Percentiles rank a stretch among this genome's conserved stretches.
Evolutionary conservation across 2,113 vertebrate genomes (phyloP).

Genomic region (Emydocephalus ijimae): DNA sequence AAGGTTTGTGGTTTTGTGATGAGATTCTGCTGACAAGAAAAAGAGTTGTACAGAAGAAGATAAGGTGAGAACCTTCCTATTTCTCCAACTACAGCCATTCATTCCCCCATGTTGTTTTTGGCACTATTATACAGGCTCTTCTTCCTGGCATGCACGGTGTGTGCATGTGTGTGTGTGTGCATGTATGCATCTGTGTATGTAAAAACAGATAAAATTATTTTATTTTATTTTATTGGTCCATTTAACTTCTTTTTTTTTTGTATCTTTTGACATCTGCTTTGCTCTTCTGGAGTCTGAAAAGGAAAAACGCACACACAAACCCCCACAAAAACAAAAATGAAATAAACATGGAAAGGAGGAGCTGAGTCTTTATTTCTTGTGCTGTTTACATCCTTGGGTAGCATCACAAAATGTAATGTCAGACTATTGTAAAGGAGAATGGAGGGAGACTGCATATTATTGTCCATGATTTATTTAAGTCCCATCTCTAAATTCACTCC

Average conservation of each 20-base stretch:
- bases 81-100: slow-evolving; percentile 58
- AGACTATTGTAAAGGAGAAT: no score
- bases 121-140: slow-evolving; percentile 61
- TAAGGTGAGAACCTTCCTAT: slow-evolving; percentile 20
- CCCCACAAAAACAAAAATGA: slow-evolving; percentile 68
- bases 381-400: background rate
- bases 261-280: slow-evolving; percentile 79
- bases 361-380: slow-evolving; percentile 57
- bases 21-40: slow-evolving; percentile 31
- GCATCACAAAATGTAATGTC: background rate
- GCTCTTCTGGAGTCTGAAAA: slow-evolving; percentile 80
- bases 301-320: slow-evolving; percentile 44
- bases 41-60: slow-evolving; percentile 27
- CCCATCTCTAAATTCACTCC: background rate
- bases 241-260: slow-evolving; percentile 79
- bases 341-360: slow-evolving; percentile 76
- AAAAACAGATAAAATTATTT: slow-evolving; percentile 43
- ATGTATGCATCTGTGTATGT: background rate
- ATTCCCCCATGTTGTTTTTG: slow-evolving; percentile 55
- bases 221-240: slow-evolving; percentile 75
- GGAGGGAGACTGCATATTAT: background rate
- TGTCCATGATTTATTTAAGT: background rate
- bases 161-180: slow-evolving; percentile 39
- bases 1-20: accelerated
- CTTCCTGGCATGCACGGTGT: slow-evolving; percentile 66